phyloP scores from a whole-genome alignment of 2,888 invertebrate genomes.

The Agrotis clavis region DNA sequence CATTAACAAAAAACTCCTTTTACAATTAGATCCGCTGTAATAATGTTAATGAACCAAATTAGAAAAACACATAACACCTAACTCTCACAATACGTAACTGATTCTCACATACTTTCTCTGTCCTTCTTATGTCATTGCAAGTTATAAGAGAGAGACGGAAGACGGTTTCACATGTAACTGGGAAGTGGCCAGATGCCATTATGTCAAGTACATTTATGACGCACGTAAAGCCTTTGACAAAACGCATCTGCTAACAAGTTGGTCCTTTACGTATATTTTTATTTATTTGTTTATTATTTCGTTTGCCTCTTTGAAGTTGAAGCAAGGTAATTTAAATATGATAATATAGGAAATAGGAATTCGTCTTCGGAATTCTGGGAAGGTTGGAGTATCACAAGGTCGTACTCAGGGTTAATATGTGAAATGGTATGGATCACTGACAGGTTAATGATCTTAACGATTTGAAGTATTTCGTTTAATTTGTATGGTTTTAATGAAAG shows the following conservation, averaged over 20 bases:
- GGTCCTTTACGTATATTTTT: conserved; percentile 58
- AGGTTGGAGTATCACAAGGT: conserved; percentile 31
- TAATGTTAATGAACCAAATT: conserved; percentile 46
- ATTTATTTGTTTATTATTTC: conserved; percentile 48
- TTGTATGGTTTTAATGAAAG: background rate
- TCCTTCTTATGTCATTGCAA: conserved; percentile 32
- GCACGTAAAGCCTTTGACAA: conserved; percentile 73
- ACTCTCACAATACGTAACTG: conserved; percentile 5
- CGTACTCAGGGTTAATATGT: background rate
- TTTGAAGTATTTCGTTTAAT: conserved; percentile 2
- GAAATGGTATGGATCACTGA: background rate
- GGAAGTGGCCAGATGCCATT: conserved; percentile 66
- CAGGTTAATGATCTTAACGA: conserved; percentile 20
- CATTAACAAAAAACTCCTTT: conserved; percentile 17
- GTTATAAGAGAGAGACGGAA: conserved; percentile 56
- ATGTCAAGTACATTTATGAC: conserved; percentile 78
- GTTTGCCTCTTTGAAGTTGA: conserved; percentile 43
- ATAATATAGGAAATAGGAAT: conserved; percentile 26
- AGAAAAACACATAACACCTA: conserved; percentile 38
- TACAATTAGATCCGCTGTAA: conserved; percentile 31
- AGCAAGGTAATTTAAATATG: conserved; percentile 39
- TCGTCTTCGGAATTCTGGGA: conserved; percentile 19
- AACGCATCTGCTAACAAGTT: conserved; percentile 70
- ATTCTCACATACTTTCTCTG: conserved; percentile 57
- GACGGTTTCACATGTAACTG: conserved; percentile 34